Evolutionary conservation across 2,797 vertebrate genomes (phyloP).

Genomic region (Pteronotus mesoamericanus): DNA sequence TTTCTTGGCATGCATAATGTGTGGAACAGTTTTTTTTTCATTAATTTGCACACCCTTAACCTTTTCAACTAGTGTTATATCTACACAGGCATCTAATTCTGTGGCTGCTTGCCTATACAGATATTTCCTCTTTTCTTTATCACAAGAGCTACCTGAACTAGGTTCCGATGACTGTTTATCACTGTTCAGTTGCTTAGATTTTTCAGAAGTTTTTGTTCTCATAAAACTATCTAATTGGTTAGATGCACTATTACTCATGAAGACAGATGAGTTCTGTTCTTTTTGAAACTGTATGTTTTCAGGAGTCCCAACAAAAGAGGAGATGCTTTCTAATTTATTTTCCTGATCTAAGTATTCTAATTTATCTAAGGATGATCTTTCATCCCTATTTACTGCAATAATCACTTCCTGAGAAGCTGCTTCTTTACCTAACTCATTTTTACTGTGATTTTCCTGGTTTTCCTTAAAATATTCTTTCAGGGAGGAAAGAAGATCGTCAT

Average conservation of each 20-base stretch:
- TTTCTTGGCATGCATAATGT: constrained; percentile 82
- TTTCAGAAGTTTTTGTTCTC: constrained; percentile 82
- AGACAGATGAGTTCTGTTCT: constrained; percentile 85
- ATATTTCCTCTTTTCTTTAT: constrained; percentile 78
- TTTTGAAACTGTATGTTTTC: constrained; percentile 80
- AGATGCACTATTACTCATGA: constrained; percentile 78
- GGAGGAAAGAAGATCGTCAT: constrained; percentile 93
- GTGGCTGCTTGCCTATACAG: constrained; percentile 85
- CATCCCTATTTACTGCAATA: constrained; percentile 77
- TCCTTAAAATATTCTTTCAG: constrained; percentile 94
- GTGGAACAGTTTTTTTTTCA: constrained; percentile 79
- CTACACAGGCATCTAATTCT: constrained; percentile 81
- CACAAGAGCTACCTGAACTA: constrained; percentile 74
- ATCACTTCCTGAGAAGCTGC: constrained; percentile 77
- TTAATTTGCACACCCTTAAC: constrained; percentile 75
- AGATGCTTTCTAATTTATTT: constrained; percentile 73
- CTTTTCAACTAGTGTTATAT: constrained; percentile 79
- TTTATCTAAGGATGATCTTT: constrained; percentile 79
- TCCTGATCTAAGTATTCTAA: constrained; percentile 81
- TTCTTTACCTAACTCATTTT: constrained; percentile 84
- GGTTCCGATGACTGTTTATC: constrained; percentile 77
- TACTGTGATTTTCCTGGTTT: constrained; percentile 85
- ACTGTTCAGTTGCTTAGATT: constrained; percentile 81
- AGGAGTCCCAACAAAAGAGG: constrained; percentile 81
- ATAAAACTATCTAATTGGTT: constrained; percentile 82